A percentile compares a stretch with the other conserved stretches of the same genome.
These are phyloP conservation scores for Aphyosemion australe DNA, from an alignment of 2,113 vertebrate genomes.

Conservation along the genomic window DNA sequence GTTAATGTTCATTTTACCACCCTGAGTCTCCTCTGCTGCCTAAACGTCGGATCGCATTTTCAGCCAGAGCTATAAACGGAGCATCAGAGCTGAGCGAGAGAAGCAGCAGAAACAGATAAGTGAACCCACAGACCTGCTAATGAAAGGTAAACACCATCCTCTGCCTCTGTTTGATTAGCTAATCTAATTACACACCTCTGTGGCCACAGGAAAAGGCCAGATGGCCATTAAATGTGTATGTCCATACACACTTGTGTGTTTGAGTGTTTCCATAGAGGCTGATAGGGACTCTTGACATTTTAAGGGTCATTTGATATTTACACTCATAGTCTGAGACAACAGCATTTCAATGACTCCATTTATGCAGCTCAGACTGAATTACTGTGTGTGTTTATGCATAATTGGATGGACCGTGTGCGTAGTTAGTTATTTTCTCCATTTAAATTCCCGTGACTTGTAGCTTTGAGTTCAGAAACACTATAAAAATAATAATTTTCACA, in stretches of 20 bases:
- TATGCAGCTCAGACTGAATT: conserved; percentile 22
- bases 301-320: conserved; percentile 60
- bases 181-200: conserved; percentile 70
- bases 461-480: neutral
- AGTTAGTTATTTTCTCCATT: neutral
- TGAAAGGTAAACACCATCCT: conserved; percentile 77
- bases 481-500: neutral
- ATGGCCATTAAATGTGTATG: conserved; percentile 57
- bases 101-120: conserved; percentile 27
- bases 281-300: conserved; percentile 70
- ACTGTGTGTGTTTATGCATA: neutral
- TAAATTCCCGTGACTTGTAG: neutral
- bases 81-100: neutral
- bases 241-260: neutral
- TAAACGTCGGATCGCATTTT: conserved; percentile 15
- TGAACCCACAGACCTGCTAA: conserved; percentile 61
- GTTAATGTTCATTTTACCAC: neutral
- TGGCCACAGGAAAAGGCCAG: conserved; percentile 62
- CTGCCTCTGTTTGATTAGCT: conserved; percentile 69
- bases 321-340: conserved; percentile 23
- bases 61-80: conserved; percentile 29
- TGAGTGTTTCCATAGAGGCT: conserved; percentile 67
- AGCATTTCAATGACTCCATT: conserved; percentile 45
- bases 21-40: neutral
- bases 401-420: neutral